Evolutionary conservation across 2,888 invertebrate genomes (phyloP), one percentile per base, ranked within the genome.

Genomic region (Ferrisia virgata): DNA sequence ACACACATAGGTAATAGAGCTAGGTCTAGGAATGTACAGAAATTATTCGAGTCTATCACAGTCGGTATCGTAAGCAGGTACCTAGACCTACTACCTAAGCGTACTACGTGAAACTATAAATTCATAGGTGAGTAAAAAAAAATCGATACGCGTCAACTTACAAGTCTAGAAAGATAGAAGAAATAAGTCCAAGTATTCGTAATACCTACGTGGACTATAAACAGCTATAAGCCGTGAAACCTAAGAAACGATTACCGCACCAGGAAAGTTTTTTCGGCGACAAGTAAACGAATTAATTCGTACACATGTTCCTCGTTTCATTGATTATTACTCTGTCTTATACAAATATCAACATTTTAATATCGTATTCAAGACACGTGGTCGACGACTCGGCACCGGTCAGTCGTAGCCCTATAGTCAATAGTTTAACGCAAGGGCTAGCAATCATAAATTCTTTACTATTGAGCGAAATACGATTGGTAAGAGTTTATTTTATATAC

Each of bases 241-340:
- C 64, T 64, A 25, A 28, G 64, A 64, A 64, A 64, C 28, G 64
- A 64, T 64, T 28, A 64, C 64, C 5, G 28, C 9, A 11, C 64
- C 28, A 28, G 31, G 22, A 28, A 28, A 28, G 28, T 64, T 64
- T 64, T 64, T 64, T 64, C 64, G 64, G 64, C 64, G 64, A 64
- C 64, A 28, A 28, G 64, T 9, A 3, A 58, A 58, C 64, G 64
- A 64, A 64, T 31, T 64, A 64, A 64, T 64, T 64, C 15, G 31
- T 64, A 64, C 64, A 64, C 64, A 28, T 64, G 64, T 64, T 64
- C 22, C 53, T 53, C 64, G 64, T 64, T 64, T 64, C 64, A 64
- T 64, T 64, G 64, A 64, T 64, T 64, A 64, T 64, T 64, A 13
- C 6, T 58, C 6, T 22, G 64, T 64, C 28, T 64, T 64, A 28